These are phyloP conservation scores for Fulica atra DNA, from an alignment of 2,113 vertebrate species.

Conservation along the genomic window DNA sequence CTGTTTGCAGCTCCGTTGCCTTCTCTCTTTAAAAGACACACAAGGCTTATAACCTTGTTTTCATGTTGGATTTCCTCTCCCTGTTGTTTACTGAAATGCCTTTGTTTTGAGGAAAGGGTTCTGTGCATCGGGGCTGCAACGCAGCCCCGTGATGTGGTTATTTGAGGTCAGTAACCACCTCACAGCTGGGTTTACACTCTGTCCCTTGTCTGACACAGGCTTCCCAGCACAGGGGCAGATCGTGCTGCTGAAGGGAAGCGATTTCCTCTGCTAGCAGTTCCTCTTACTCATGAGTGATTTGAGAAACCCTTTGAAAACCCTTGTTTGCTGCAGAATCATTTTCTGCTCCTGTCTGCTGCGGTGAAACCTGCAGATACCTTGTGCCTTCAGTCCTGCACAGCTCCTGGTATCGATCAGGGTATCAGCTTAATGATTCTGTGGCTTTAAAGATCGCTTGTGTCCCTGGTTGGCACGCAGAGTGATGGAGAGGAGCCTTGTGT, in stretches of 20 bases:
- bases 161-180: not conserved
- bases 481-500: not conserved
- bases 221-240: not conserved
- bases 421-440: not conserved
- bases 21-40: not conserved
- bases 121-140: not conserved
- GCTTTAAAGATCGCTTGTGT: not conserved
- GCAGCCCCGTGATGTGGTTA: fast-evolving
- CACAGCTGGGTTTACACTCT: fast-evolving
- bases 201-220: not conserved
- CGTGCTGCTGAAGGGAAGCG: not conserved
- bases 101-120: not conserved
- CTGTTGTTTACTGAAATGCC: fast-evolving
- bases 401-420: not conserved
- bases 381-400: not conserved
- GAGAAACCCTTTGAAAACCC: not conserved
- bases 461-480: not conserved
- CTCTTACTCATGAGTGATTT: not conserved
- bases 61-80: not conserved
- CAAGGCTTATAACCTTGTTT: not conserved
- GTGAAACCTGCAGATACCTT: not conserved
- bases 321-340: not conserved
- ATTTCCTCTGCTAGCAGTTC: not conserved
- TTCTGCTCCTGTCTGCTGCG: too few species aligned
- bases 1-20: not conserved